Base-by-base conservation (phyloP, 2,888 invertebrate species). In the Euproctis similis region DNA sequence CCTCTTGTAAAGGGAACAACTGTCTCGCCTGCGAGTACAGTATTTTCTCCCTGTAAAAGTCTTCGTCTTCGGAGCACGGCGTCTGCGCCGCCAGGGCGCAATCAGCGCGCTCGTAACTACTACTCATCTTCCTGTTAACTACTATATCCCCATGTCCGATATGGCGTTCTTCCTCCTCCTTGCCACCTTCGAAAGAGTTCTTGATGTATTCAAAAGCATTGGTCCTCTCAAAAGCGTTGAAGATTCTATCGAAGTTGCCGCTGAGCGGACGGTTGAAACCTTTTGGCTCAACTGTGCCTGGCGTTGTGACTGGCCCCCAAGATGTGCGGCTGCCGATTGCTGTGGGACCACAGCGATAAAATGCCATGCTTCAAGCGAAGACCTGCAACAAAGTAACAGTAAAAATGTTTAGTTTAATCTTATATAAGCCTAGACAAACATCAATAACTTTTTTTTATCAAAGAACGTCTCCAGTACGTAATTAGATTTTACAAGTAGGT, bases 1-100 rank as follows among this genome's bases (percentile, higher is more conserved):
- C 95, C 65, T 95, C 94, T 70, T 93, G 93, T 40, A 95, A 80
- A 0, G 94, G 94, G 55, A 91, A 89, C 53, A 95, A 84, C 68
- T 93, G 92, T 27, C 92, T 86, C 68, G 91, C 90, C 74, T 94
- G 93, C 37, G 91, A 89, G 59, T 89, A 89, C 59, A 90, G 87
- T 48, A 92, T 89, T 63, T 91, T 87, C 66, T 91, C 91, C 53
- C 91, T 86, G 66, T 90, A 91, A 55, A 87, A 89, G 48, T 89
- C 89, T 53, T 90, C 89, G 48, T 89, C 88, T 24, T 89, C 89
- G 1, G 71, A 62, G 42, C 71, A 66, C 7, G 85, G 85, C 4
- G 84, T 74, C 61, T 85, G 80, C 37, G 84, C 84, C 11, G 85
- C 85, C 62, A 85, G 65, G 45, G 82, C 84, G 47, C 84, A 81